A percentile compares a stretch with the other conserved stretches of the same genome.
Conservation (phyloP, 2,888 invertebrate genomes). For the Pimpla rufipes region DNA sequence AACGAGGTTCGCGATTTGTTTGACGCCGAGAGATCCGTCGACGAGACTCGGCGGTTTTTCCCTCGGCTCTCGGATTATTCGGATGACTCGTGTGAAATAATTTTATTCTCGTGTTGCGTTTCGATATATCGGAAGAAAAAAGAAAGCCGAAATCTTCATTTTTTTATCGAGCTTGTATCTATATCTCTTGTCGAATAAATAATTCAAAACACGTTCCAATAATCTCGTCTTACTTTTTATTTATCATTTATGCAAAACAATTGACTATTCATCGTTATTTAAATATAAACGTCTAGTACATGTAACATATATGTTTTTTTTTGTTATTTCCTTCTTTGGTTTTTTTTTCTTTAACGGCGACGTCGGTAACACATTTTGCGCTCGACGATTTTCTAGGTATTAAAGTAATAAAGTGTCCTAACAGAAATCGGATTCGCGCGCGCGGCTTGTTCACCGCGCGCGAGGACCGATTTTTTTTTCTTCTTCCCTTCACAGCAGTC, state of each 20-base stretch:
- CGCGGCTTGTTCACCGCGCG: constrained; percentile 24
- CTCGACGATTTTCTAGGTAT: constrained; percentile 48
- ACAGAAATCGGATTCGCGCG: constrained; percentile 15
- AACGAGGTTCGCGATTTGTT: constrained; percentile 39
- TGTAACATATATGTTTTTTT: constrained; percentile 79
- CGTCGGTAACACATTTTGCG: constrained; percentile 35
- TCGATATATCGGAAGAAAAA: constrained; percentile 15
- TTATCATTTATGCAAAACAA: constrained; percentile 81
- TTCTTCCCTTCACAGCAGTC: constrained; percentile 35
- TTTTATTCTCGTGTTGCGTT: constrained; percentile 48
- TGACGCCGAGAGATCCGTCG: constrained; percentile 26
- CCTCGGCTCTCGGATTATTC: constrained; percentile 31
- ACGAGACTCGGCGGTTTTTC: neutral
- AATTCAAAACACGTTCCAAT: constrained; percentile 39
- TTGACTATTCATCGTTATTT: constrained; percentile 83
- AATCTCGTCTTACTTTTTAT: constrained; percentile 54
- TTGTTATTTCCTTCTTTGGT: constrained; percentile 42
- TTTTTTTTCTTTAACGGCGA: constrained; percentile 23
- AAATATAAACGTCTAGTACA: constrained; percentile 75
- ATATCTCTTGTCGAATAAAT: constrained; percentile 46
- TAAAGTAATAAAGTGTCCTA: constrained; percentile 46
- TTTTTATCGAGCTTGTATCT: constrained; percentile 44
- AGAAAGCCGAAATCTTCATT: constrained; percentile 40
- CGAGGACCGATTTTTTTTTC: constrained; percentile 24
- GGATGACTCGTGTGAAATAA: constrained; percentile 55